Evolutionary conservation across 2,113 vertebrate genomes (phyloP), one percentile per base, ranked within the genome.

Genomic region (Cyprinodon brontotheroides): DNA sequence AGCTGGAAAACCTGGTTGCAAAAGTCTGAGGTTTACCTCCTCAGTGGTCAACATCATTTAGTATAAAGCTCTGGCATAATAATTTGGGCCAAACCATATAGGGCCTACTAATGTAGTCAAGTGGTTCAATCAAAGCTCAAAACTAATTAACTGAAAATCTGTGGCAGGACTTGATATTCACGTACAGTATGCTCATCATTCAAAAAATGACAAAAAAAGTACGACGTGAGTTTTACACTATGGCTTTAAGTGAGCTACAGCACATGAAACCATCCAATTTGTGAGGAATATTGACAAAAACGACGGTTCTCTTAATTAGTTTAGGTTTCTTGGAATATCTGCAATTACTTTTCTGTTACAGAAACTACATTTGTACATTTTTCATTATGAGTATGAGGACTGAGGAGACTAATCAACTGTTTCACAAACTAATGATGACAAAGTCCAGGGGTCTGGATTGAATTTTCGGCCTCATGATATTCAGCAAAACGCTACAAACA

Each of bases 401-500:
- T 57, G 17, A 57, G 17, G 17, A 20, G 50, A 57, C 50, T 20
- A 20, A n/a, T 57, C 37, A 17, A 15, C 20, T 62, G 13, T 38
- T 81, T 37, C 37, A 39, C 15, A 41, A 29, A 38, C 29, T 15
- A 10, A 43, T 11, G 36, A 29, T 45, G 38, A 62, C 17, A 57
- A 37, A 40, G 2, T 64, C 69, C 13, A 43, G 57, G 20, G 0
- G 47, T 77, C 57, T 83, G 76, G 70, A 41, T 72, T 39, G 1
- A 8, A 11, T 39, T 62, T 81, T 77, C 57, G 11, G 1, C 17
- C 0, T 59, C 70, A 15, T 66, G 4, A 64, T 67, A 36, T 38
- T 48, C 80, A 22, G 43, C 62, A 67, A 64, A 74, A 73, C 57
- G 22, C 65, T 9, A 20, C 13, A 59, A 68, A 68, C 61, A 12